phyloP scores from a whole-genome alignment of 2,113 vertebrate species.

The Xenopus laevis region DNA sequence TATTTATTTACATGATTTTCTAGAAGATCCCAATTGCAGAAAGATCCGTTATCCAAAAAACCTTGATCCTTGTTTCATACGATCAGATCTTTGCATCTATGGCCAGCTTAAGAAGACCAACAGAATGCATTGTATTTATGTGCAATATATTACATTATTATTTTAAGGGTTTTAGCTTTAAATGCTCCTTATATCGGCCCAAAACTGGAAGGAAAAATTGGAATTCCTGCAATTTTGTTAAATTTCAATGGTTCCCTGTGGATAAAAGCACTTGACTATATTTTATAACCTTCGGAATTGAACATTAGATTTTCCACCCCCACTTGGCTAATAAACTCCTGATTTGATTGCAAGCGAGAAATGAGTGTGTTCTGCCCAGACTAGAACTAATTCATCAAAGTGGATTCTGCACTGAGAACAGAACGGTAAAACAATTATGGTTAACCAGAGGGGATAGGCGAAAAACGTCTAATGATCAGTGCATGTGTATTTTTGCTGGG shows the following conservation, averaged over 20 bases:
- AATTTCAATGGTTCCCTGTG: neutral
- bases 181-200: too few relatives aligned
- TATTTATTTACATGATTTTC: too few relatives aligned
- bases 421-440: neutral
- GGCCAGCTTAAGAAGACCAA: too few relatives aligned
- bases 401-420: conserved; percentile 1
- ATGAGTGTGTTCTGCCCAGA: neutral
- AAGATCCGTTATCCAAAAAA: too few relatives aligned
- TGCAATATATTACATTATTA: too few relatives aligned
- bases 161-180: too few relatives aligned
- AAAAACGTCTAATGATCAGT: neutral
- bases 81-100: too few relatives aligned
- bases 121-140: too few relatives aligned
- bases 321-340: conserved; percentile 13
- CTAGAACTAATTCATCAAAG: conserved; percentile 15
- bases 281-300: neutral
- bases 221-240: too few relatives aligned
- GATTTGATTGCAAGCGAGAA: conserved; percentile 7
- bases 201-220: too few relatives aligned
- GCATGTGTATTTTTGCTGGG: conserved; percentile 30
- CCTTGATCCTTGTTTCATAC: too few relatives aligned
- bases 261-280: neutral
- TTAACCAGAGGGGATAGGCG: conserved; percentile 1
- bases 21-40: too few relatives aligned
- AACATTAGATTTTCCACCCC: neutral